Percentiles rank a stretch among this genome's conserved stretches.
Evolutionary conservation across 2,797 vertebrate genomes (phyloP).

Genomic region (Saxicola maurus): DNA sequence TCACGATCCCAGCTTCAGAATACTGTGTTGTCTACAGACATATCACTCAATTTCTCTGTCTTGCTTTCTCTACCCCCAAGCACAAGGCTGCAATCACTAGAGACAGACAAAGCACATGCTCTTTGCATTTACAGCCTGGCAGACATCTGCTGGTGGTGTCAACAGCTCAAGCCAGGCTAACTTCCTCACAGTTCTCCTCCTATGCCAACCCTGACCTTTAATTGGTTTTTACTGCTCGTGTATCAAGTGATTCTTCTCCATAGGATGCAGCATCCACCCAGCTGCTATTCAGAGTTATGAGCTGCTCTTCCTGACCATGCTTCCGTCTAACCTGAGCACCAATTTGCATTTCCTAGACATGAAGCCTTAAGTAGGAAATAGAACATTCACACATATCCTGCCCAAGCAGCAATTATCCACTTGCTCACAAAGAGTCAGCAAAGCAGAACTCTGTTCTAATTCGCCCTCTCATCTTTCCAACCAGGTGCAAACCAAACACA

Average conservation of each 20-base stretch:
- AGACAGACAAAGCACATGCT: neutral
- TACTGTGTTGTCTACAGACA: neutral
- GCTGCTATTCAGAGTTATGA: neutral
- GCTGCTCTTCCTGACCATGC: neutral
- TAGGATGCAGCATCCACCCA: neutral
- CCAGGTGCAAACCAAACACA: neutral
- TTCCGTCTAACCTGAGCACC: neutral
- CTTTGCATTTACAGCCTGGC: neutral
- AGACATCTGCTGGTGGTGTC: neutral
- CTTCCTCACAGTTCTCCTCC: neutral
- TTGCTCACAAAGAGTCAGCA: neutral
- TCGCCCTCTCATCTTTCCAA: neutral
- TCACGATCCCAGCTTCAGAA: neutral
- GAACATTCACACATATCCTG: rapidly evolving
- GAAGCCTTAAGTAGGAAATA: neutral
- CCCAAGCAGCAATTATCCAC: neutral
- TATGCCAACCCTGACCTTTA: neutral
- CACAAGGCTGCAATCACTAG: neutral
- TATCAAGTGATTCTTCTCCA: neutral
- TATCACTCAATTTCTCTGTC: neutral
- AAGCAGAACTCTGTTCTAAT: neutral
- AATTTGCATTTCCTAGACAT: neutral
- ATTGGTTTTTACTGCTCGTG: neutral
- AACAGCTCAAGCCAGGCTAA: neutral
- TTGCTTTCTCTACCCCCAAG: neutral